These are phyloP conservation scores for Semotilus atromaculatus DNA, from an alignment of 2,797 vertebrate species.

Conservation along the genomic window DNA sequence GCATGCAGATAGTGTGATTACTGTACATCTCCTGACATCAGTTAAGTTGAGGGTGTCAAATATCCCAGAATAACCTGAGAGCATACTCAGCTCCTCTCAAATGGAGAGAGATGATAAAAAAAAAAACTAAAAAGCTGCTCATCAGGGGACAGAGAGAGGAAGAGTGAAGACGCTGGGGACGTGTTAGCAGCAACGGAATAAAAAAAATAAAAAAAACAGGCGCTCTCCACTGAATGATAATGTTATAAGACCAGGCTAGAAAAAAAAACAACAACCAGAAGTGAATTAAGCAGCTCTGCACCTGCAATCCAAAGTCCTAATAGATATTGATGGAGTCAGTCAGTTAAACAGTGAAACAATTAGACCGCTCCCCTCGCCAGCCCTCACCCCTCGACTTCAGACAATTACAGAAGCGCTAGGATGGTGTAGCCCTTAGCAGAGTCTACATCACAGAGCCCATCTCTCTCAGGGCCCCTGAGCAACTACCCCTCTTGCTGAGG, in stretches of 20 bases:
- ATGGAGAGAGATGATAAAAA: conserved; percentile 15
- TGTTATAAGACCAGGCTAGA: conserved; percentile 47
- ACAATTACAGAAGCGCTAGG: conserved; percentile 51
- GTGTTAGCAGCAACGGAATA: conserved; percentile 12
- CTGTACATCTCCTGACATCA: conserved; percentile 1
- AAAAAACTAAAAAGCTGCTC: conserved; percentile 20
- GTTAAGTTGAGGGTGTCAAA: conserved; percentile 19
- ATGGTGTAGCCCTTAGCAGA: conserved; percentile 49
- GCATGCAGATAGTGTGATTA: background rate
- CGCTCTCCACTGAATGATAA: conserved; percentile 46
- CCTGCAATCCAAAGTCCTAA: conserved; percentile 68
- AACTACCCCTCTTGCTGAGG: conserved; percentile 45
- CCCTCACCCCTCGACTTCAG: conserved; percentile 48
- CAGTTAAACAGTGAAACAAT: conserved; percentile 82
- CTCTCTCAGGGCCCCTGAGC: conserved; percentile 38
- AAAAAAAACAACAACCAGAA: conserved; percentile 35
- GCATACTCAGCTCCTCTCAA: background rate
- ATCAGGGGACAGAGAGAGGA: conserved; percentile 8
- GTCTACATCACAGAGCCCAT: conserved; percentile 37
- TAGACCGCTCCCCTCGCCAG: conserved; percentile 59
- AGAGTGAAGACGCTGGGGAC: conserved; percentile 19
- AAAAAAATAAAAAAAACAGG: conserved; percentile 8
- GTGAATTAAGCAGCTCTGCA: conserved; percentile 54
- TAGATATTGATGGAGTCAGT: conserved; percentile 83
- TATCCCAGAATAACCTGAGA: conserved; percentile 4